phyloP scores from a whole-genome alignment of 2,113 vertebrate species.

The Neomonachus schauinslandi region DNA sequence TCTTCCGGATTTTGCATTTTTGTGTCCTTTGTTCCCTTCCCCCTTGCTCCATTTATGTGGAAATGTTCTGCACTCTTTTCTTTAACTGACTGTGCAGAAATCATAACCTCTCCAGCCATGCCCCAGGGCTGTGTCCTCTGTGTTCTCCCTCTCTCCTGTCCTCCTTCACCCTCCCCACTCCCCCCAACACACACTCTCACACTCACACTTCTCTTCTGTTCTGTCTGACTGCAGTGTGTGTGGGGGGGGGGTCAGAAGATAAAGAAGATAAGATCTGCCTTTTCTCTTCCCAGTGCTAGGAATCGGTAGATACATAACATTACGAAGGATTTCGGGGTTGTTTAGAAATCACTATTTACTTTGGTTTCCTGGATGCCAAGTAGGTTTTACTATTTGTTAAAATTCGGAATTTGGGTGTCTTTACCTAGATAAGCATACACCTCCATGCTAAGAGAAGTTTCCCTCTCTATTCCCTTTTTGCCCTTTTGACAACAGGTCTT shows the following conservation, averaged over 20 bases:
- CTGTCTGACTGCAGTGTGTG: neutral
- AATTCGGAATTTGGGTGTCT: neutral
- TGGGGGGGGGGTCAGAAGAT: neutral
- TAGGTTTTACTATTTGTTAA: neutral
- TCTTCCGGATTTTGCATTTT: neutral
- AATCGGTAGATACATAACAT: neutral
- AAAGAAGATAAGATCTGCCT: neutral
- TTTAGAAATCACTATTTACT: slow-evolving; percentile 31
- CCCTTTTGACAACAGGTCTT: neutral
- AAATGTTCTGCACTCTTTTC: neutral
- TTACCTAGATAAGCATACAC: neutral
- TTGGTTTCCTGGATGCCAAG: neutral
- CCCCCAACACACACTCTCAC: neutral
- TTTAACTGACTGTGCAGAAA: slow-evolving; percentile 34
- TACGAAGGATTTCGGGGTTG: neutral
- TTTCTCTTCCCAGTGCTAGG: slow-evolving; percentile 14
- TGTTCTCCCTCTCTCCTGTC: neutral
- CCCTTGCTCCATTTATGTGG: slow-evolving; percentile 21
- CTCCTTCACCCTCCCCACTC: neutral
- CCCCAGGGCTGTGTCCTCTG: neutral
- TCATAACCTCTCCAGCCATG: neutral
- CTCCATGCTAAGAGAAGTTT: neutral
- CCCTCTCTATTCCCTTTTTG: neutral
- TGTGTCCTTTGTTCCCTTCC: neutral
- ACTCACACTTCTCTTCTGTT: neutral